phyloP scores from a whole-genome alignment of 2,888 invertebrate genomes.

The Drosophila recens region DNA sequence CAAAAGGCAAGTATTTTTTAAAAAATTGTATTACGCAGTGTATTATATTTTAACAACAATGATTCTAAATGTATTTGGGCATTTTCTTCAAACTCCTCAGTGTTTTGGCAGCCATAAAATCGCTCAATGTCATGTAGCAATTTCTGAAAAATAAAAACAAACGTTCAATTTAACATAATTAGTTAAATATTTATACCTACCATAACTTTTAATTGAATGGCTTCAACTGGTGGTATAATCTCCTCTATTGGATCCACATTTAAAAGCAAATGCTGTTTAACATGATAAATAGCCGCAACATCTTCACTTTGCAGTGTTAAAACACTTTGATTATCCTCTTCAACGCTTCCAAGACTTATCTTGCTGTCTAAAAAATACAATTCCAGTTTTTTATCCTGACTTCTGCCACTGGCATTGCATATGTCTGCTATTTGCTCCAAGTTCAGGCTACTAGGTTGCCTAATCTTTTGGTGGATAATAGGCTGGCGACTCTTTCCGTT shows the following conservation, averaged over 20 bases:
- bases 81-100: slow-evolving; percentile 28
- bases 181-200: slow-evolving; percentile 37
- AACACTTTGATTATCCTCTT: slow-evolving; percentile 9
- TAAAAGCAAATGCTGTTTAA: slow-evolving; percentile 64
- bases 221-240: slow-evolving; percentile 1
- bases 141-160: slow-evolving; percentile 60
- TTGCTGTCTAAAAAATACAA: slow-evolving; percentile 55
- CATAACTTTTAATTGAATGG: slow-evolving; percentile 39
- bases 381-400: slow-evolving; percentile 17
- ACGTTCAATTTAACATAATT: not conserved
- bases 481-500: not conserved
- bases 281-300: slow-evolving; percentile 61
- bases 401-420: slow-evolving; percentile 31
- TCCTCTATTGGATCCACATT: slow-evolving; percentile 23
- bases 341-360: slow-evolving; percentile 14
- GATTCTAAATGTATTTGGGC: slow-evolving; percentile 64
- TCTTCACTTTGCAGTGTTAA: slow-evolving; percentile 47
- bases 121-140: slow-evolving; percentile 73
- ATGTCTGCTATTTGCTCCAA: slow-evolving; percentile 33
- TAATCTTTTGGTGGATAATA: slow-evolving; percentile 37
- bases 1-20: slow-evolving; percentile 28
- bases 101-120: slow-evolving; percentile 57
- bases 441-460: slow-evolving; percentile 2
- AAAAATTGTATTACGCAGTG: slow-evolving; percentile 62
- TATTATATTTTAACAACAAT: slow-evolving; percentile 67